phyloP scores from a whole-genome alignment of 2,113 vertebrate genomes.

The Eolophus roseicapilla region DNA sequence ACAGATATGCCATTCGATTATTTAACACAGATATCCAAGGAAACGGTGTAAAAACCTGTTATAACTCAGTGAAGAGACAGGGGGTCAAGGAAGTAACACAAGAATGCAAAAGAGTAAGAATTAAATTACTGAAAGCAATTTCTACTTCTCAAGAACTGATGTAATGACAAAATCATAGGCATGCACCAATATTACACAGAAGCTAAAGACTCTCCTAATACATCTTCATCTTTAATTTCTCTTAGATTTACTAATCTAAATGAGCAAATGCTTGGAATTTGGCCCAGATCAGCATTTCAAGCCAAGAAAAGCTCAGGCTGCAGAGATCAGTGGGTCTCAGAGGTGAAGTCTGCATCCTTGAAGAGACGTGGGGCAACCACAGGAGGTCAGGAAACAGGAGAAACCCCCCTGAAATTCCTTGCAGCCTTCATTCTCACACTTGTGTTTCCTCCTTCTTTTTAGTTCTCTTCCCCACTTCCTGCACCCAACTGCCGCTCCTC shows the following conservation, averaged over 20 bases:
- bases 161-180: conserved; percentile 35
- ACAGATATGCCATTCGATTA: background rate
- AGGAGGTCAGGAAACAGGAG: background rate
- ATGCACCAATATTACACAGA: background rate
- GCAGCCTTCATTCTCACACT: background rate
- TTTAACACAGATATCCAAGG: background rate
- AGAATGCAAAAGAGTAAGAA: background rate
- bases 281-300: conserved; percentile 1
- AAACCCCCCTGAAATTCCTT: background rate
- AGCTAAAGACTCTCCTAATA: background rate
- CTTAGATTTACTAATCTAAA: conserved; percentile 23
- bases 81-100: background rate
- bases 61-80: background rate
- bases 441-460: background rate
- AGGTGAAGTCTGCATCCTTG: background rate
- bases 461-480: background rate
- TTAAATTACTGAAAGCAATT: conserved; percentile 27
- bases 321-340: background rate
- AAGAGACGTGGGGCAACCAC: accelerated
- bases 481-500: background rate
- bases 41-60: background rate
- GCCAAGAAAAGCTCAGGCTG: conserved; percentile 30
- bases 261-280: conserved; percentile 27
- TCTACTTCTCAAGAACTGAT: background rate
- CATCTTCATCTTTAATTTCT: conserved; percentile 34